phyloP scores from a whole-genome alignment of 2,113 vertebrate species.

The Orientallactaga bullata region DNA sequence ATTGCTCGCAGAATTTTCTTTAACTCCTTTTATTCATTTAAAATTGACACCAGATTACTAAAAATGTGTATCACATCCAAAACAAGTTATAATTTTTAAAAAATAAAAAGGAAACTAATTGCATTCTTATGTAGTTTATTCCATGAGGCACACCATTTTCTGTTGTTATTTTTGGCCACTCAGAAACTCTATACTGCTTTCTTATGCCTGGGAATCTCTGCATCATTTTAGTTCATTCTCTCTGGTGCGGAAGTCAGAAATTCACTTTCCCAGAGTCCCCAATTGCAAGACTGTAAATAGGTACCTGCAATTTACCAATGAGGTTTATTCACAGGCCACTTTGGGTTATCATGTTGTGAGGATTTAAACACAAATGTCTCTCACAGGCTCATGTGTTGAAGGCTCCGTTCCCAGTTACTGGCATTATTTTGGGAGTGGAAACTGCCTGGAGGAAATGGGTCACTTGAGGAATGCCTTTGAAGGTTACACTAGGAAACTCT shows the following conservation, averaged over 20 bases:
- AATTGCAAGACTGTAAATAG: neutral
- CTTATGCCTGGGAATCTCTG: neutral
- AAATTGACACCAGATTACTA: neutral
- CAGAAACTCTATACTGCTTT: neutral
- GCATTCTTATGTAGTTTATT: neutral
- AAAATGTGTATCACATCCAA: neutral
- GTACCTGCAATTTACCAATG: neutral
- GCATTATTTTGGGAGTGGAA: neutral
- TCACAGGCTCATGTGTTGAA: neutral
- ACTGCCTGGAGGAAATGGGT: neutral
- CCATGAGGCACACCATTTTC: neutral
- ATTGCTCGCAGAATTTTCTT: neutral
- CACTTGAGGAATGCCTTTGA: neutral
- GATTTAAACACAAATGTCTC: neutral
- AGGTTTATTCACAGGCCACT: neutral
- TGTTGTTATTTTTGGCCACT: neutral
- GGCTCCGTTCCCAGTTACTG: neutral
- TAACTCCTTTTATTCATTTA: neutral
- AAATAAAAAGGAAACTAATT: slow-evolving; percentile 13
- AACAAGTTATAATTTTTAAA: neutral
- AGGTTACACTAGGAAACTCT: no score
- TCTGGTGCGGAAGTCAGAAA: neutral
- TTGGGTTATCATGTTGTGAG: neutral
- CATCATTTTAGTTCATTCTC: neutral
- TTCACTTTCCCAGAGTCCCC: neutral